These are phyloP conservation scores for Rhagonycha lutea DNA, from an alignment of 2,888 invertebrate species.

Conservation along the genomic window DNA sequence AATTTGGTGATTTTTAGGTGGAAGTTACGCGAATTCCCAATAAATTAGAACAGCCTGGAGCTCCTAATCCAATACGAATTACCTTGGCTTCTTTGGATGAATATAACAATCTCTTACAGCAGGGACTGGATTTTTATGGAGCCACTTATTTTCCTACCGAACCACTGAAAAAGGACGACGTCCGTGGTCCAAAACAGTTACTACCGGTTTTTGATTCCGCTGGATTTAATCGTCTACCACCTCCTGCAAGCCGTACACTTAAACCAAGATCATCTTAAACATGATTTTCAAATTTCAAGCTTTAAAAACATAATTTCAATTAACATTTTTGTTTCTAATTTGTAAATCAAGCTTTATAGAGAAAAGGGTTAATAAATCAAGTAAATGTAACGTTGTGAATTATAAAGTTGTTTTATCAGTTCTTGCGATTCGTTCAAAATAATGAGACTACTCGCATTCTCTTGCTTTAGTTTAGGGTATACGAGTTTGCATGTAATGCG, in stretches of 20 bases:
- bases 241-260: constrained; percentile 74
- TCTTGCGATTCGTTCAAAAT: constrained; percentile 9
- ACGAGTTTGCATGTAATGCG: constrained; percentile 10
- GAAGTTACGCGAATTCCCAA: constrained; percentile 69
- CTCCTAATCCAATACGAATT: constrained; percentile 70
- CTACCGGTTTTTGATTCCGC: constrained; percentile 84
- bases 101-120: constrained; percentile 77
- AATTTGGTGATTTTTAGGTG: constrained; percentile 49
- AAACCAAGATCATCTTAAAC: constrained; percentile 45
- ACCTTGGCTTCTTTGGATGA: constrained; percentile 78
- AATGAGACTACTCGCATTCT: constrained; percentile 10
- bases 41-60: constrained; percentile 62
- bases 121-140: constrained; percentile 85
- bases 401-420: constrained; percentile 10
- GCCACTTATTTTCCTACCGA: constrained; percentile 88
- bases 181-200: constrained; percentile 61
- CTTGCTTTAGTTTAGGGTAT: neutral
- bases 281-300: neutral
- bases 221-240: constrained; percentile 81
- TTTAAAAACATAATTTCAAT: neutral
- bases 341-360: neutral
- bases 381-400: constrained; percentile 8
- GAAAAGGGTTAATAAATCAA: constrained; percentile 7
- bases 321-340: neutral
- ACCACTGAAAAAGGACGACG: constrained; percentile 62